phyloP scores from a whole-genome alignment of 30 jellyfish, hydroid and myxozoan genomes.

The Mastigias papua region DNA sequence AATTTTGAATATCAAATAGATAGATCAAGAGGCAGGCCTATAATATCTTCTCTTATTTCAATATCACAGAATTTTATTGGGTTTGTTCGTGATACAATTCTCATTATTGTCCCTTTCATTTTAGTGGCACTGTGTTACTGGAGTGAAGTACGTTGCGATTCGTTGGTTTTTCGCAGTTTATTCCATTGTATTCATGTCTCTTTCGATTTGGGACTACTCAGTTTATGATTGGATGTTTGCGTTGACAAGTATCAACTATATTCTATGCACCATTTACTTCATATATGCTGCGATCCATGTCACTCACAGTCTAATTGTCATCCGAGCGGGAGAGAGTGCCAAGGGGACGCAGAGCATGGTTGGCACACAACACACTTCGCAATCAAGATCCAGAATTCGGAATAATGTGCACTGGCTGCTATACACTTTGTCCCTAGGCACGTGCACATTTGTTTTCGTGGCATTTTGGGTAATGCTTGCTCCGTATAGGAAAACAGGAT shows the following conservation, averaged over 20 bases:
- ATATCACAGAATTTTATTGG: no score
- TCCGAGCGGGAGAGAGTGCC: no score
- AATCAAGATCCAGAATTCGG: neutral
- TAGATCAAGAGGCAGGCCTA: no score
- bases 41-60: no score
- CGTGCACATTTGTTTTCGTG: conserved; percentile 66
- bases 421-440: conserved; percentile 39
- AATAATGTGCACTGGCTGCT: conserved; percentile 74
- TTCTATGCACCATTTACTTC: conserved; percentile 38
- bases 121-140: conserved; percentile 37
- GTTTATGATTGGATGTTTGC: conserved; percentile 22
- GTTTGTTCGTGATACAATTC: no score
- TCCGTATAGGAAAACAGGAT: conserved; percentile 50
- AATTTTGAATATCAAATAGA: no score
- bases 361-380: neutral
- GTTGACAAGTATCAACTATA: conserved; percentile 58
- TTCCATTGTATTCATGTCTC: conserved; percentile 15
- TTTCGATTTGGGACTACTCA: conserved; percentile 4
- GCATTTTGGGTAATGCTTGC: conserved; percentile 79
- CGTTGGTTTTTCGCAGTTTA: conserved; percentile 50
- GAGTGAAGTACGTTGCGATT: conserved; percentile 19
- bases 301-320: neutral
- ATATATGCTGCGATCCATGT: conserved; percentile 33
- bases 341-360: neutral
- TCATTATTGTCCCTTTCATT: neutral